Evolutionary conservation across 2,113 vertebrate species (phyloP), one percentile per base, ranked within the genome.

Genomic region (Etheostoma spectabile): DNA sequence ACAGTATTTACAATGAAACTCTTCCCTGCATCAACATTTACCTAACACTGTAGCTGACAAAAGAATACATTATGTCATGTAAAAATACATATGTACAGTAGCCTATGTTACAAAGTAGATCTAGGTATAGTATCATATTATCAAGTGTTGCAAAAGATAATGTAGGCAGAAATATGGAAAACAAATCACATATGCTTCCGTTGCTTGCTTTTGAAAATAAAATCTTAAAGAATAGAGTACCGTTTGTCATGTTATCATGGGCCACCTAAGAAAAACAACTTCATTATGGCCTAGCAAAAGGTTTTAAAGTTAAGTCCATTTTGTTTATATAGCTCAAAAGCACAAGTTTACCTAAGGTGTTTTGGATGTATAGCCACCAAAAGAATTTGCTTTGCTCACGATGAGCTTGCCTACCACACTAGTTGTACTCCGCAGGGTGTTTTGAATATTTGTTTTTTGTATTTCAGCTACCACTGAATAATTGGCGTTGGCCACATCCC

Each of bases 1-100:
- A 6, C 7, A 61, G 6, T 2, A 68, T 73, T 56, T 62, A 61
- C 21, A 71, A 5, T 70, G 12, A 68, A 52, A 80, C 45, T 15
- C 27, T 38, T 64, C 18, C 1, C 51, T 35, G 24, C 12, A 52
- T 57, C 46, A 49, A 69, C 30, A 21, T 45, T 35, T 22, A 67
- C 8, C 22, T 52, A 6, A 38, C 63, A 45, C n/a, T 60, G 27
- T 74, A 69, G 48, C 64, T 33, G 45, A 38, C 13, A 27, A 33
- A 24, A 53, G n/a, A 8, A 2, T n/a, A 30, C 10, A 52, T 27
- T 53, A 45, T 79, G 1, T 14, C 5, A 35, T 59, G 46, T 55
- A 35, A 69, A 69, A 18, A 59, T n/a, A 48, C 22, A 78, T n/a
- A 7, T 22, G 22, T 46, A 74, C 49, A 52, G 38, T 35, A 13